Percentiles rank a stretch among this genome's conserved stretches.
These are phyloP conservation scores for Spodoptera picta DNA, from an alignment of 2,888 invertebrate genomes.

Conservation along the genomic window DNA sequence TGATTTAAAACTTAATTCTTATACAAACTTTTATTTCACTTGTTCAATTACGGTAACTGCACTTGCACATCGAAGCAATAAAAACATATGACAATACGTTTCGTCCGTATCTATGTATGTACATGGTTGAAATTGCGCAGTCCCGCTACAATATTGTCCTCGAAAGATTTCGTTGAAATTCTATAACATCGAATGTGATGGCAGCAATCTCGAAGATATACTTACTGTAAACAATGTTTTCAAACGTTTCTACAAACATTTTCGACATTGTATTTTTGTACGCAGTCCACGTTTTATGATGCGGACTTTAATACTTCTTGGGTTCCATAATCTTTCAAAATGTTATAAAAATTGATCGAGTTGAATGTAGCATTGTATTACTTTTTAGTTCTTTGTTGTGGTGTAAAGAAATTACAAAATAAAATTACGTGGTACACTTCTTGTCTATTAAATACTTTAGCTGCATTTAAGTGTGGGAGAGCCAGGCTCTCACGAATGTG, in stretches of 20 bases:
- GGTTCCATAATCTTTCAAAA: slow-evolving; percentile 21
- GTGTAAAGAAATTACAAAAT: too few relatives aligned
- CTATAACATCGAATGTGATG: slow-evolving; percentile 51
- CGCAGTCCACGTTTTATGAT: slow-evolving; percentile 54
- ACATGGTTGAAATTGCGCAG: slow-evolving; percentile 26
- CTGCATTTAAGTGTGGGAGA: too few relatives aligned
- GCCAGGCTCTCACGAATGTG: too few relatives aligned
- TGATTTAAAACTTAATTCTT: too few relatives aligned
- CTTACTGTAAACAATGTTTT: slow-evolving; percentile 58
- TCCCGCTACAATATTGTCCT: slow-evolving; percentile 32
- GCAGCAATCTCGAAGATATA: slow-evolving; percentile 55
- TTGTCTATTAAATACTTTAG: too few relatives aligned
- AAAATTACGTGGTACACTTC: too few relatives aligned
- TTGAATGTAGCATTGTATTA: slow-evolving; percentile 1
- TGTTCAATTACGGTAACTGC: too few relatives aligned
- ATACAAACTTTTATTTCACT: too few relatives aligned
- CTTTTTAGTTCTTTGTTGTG: slow-evolving; percentile 10
- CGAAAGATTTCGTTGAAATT: slow-evolving; percentile 50
- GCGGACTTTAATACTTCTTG: slow-evolving; percentile 37
- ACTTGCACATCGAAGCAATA: not conserved
- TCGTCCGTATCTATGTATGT: slow-evolving; percentile 1
- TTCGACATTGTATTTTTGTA: slow-evolving; percentile 52
- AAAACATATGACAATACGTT: slow-evolving; percentile 2
- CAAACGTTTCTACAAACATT: slow-evolving; percentile 42
- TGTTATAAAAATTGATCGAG: slow-evolving; percentile 33